Evolutionary conservation across 2,797 vertebrate species (phyloP).

Genomic region (Clamator glandarius): DNA sequence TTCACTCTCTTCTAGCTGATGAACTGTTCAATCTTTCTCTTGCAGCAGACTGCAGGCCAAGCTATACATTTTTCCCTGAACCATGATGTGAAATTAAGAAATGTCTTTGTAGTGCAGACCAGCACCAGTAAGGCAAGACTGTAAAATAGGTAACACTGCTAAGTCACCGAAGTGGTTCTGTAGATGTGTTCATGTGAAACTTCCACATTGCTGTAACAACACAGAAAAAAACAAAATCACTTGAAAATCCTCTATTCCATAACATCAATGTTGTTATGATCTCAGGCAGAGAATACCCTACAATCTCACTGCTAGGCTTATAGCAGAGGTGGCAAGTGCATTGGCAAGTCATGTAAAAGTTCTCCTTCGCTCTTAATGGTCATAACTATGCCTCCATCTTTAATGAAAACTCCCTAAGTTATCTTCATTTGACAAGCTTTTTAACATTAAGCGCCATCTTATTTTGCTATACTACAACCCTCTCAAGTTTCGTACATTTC

Average conservation of each 20-base stretch:
- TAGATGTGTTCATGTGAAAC: background rate
- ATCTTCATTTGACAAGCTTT: background rate
- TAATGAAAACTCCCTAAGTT: background rate
- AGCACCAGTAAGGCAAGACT: background rate
- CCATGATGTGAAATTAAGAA: background rate
- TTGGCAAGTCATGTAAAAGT: background rate
- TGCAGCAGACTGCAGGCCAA: background rate
- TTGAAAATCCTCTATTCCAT: background rate
- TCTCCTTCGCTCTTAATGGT: background rate
- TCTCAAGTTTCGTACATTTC: background rate
- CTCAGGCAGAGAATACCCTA: background rate
- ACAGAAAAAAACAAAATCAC: background rate
- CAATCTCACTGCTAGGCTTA: background rate
- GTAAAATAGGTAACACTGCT: background rate
- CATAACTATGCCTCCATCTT: background rate
- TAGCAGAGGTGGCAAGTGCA: background rate
- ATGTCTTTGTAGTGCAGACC: background rate
- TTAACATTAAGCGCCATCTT: background rate
- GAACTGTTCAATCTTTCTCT: background rate
- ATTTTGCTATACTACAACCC: background rate
- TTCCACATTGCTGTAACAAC: background rate
- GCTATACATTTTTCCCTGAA: background rate
- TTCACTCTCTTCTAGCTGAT: background rate
- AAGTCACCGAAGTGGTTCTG: background rate
- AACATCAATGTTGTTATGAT: background rate